phyloP scores from a whole-genome alignment of 2,888 invertebrate genomes.

The Acronicta aceris region DNA sequence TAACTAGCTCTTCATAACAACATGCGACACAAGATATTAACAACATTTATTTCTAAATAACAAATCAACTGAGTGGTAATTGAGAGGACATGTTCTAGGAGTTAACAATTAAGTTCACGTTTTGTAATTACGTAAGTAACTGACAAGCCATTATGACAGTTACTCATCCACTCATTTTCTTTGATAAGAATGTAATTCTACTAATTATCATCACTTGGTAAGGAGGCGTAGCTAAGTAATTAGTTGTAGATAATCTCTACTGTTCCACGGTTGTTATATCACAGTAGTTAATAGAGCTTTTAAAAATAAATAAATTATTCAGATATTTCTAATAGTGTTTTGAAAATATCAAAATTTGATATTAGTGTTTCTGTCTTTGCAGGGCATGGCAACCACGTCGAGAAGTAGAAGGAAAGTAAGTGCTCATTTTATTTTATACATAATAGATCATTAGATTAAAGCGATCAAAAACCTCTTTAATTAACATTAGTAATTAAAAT shows the following conservation, averaged over 20 bases:
- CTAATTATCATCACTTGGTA: slow-evolving; percentile 21
- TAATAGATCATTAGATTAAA: too few relatives aligned
- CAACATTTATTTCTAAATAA: slow-evolving; percentile 4
- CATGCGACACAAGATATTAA: neutral
- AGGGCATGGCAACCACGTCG: slow-evolving; percentile 81
- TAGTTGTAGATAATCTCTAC: neutral
- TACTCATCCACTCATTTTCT: slow-evolving; percentile 30
- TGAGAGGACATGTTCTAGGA: slow-evolving; percentile 12
- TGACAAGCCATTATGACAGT: slow-evolving; percentile 29
- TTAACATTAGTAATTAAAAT: too few relatives aligned
- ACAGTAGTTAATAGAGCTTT: slow-evolving; percentile 1
- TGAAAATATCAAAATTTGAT: slow-evolving; percentile 10
- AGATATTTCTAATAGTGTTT: too few relatives aligned
- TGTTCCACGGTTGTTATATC: slow-evolving; percentile 7
- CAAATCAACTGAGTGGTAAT: slow-evolving; percentile 18
- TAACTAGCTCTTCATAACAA: neutral
- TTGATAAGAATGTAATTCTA: slow-evolving; percentile 44
- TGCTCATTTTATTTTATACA: slow-evolving; percentile 11
- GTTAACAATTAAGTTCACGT: slow-evolving; percentile 23
- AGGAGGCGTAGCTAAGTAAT: neutral
- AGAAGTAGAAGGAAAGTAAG: slow-evolving; percentile 73
- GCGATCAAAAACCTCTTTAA: too few relatives aligned
- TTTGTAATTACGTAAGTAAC: slow-evolving; percentile 24
- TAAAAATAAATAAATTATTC: neutral
- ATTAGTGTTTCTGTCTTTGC: slow-evolving; percentile 63